phyloP scores from a whole-genome alignment of 2,888 invertebrate genomes.

The Ditula angustiorana region DNA sequence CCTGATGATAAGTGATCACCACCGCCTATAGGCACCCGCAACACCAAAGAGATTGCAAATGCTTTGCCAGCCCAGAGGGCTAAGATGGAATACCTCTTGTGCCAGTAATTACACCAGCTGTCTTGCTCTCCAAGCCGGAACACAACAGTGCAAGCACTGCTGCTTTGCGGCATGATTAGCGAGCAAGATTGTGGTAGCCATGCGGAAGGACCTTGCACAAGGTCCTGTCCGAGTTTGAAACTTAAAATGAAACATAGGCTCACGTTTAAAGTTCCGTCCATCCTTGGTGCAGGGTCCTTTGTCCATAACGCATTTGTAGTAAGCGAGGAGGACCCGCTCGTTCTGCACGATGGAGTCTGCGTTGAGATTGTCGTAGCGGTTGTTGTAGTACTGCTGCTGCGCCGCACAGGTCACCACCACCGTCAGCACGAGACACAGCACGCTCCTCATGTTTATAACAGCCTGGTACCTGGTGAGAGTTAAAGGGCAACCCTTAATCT shows the following conservation, averaged over 20 bases:
- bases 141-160: no score
- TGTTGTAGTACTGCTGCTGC: conserved; percentile 59
- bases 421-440: conserved; percentile 65
- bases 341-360: conserved; percentile 77
- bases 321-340: conserved; percentile 76
- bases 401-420: conserved; percentile 67
- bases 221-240: neutral
- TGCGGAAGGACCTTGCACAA: no score
- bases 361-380: conserved; percentile 78
- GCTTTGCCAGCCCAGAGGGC: no score
- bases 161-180: no score
- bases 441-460: conserved; percentile 62
- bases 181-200: no score
- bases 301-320: conserved; percentile 82
- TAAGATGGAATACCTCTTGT: no score
- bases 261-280: conserved; percentile 79
- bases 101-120: no score
- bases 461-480: conserved; percentile 45
- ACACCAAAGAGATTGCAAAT: no score
- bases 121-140: no score
- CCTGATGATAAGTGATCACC: no score
- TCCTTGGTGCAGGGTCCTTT: conserved; percentile 81
- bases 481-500: no score
- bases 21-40: no score
- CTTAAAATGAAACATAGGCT: conserved; percentile 46